phyloP scores from a whole-genome alignment of 2,888 invertebrate species.

The Willowsia nigromaculata region DNA sequence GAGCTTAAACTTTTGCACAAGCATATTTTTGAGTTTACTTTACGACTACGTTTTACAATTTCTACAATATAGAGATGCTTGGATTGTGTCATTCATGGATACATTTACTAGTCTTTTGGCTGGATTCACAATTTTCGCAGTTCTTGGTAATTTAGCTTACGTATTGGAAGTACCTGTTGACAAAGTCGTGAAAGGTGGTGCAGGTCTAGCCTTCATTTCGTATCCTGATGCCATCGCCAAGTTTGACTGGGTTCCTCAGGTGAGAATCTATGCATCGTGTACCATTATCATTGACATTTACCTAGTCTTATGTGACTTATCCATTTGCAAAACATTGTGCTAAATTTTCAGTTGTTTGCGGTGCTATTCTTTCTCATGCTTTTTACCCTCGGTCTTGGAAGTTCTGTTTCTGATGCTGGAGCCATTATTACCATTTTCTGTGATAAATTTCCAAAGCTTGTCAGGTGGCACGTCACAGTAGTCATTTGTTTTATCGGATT shows the following conservation, averaged over 20 bases:
- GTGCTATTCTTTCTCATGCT: slow-evolving; percentile 92
- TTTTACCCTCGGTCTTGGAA: slow-evolving; percentile 88
- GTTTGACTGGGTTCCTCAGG: slow-evolving; percentile 87
- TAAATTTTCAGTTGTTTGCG: slow-evolving; percentile 84
- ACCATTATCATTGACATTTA: no score
- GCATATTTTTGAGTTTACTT: no score
- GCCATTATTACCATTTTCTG: slow-evolving; percentile 86
- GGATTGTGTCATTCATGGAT: slow-evolving; percentile 90
- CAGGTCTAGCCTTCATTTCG: slow-evolving; percentile 90
- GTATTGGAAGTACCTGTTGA: slow-evolving; percentile 83
- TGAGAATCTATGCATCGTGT: slow-evolving; percentile 79
- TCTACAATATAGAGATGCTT: slow-evolving; percentile 89
- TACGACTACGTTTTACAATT: no score
- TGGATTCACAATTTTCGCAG: slow-evolving; percentile 88
- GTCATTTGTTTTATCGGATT: slow-evolving; percentile 83
- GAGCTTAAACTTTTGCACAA: no score
- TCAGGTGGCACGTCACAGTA: slow-evolving; percentile 84
- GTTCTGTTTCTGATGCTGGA: slow-evolving; percentile 86
- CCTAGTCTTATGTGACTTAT: no score
- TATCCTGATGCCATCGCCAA: slow-evolving; percentile 91
- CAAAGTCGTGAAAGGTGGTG: slow-evolving; percentile 87
- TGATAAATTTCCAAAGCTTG: slow-evolving; percentile 85
- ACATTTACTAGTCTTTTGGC: slow-evolving; percentile 91
- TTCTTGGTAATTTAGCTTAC: slow-evolving; percentile 88
- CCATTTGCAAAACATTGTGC: no score